Percentiles rank a stretch among this genome's conserved stretches.
These are phyloP conservation scores for Gymnoscopelus microlampas DNA, from an alignment of 2,797 vertebrate genomes.

Conservation along the genomic window DNA sequence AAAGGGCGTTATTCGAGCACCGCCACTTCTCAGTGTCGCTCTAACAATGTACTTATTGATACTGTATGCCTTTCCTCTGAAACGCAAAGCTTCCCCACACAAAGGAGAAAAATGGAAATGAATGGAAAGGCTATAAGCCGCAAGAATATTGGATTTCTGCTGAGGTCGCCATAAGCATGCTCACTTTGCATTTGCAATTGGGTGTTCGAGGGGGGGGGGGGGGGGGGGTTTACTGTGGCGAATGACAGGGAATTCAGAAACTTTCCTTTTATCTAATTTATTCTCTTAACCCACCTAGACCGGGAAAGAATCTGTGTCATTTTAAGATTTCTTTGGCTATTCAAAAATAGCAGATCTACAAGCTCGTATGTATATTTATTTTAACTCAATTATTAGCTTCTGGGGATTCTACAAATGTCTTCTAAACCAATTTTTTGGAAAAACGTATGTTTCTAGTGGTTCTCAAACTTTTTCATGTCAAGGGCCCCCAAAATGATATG, in stretches of 20 bases:
- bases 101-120: conserved; percentile 62
- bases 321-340: no score
- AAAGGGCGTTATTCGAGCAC: conserved; percentile 57
- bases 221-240: conserved; percentile 19
- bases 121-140: conserved; percentile 57
- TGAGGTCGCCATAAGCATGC: conserved; percentile 63
- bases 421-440: no score
- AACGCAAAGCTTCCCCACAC: conserved; percentile 67
- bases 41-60: conserved; percentile 73
- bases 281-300: conserved; percentile 40
- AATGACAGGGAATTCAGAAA: conserved; percentile 58
- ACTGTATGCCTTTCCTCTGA: conserved; percentile 46
- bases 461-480: no score
- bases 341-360: conserved; percentile 47
- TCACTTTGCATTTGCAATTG: conserved; percentile 61
- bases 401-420: no score
- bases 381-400: no score
- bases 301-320: no score
- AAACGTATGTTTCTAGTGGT: no score
- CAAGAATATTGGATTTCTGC: conserved; percentile 66
- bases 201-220: conserved; percentile 18
- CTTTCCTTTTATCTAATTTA: conserved; percentile 60
- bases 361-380: no score
- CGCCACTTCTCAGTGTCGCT: conserved; percentile 62
- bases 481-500: no score